Evolutionary conservation across 2,113 vertebrate genomes (phyloP), one percentile per base, ranked within the genome.

Genomic region (Coreoperca whiteheadi): DNA sequence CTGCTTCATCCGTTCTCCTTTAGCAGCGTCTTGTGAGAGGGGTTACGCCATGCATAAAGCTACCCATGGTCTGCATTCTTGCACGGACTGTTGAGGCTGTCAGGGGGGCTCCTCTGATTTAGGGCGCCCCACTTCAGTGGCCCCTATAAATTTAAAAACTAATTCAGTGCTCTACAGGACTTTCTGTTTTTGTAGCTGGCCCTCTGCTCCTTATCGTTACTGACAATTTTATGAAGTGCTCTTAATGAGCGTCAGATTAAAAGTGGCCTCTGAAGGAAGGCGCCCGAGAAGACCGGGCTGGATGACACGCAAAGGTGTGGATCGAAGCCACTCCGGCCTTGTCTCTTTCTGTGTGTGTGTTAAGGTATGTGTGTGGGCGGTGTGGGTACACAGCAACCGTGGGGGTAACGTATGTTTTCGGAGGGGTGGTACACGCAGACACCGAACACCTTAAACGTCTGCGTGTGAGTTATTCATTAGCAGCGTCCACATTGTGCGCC

Each of bases 221-320:
- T 97, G 97, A 97, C 97, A 95, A 97, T 98, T 99, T 99, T 98
- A 99, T 94, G 97, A 98, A 99, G 97, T 98, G 97, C 96, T 96
- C 96, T 95, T 98, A 98, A 99, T 98, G 97, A 97, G 97, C 96
- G 95, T 96, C 96, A 97, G 97, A 97, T 97, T 97, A 97, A 98
- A 98, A 96, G 96, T 95, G 95, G 94, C 95, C 93, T 68, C 82
- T 86, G 88, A 88, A 82, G 86, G 84, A 87, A 90, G 84, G 83
- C 79, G 86, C 87, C 79, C 85, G 90, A 92, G 91, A 93, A 89
- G 60, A 71, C 81, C n/a, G 50, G 43, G 71, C 75, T 74, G 76
- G 74, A n/a, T n/a, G n/a, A n/a, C n/a, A n/a, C n/a, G n/a, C n/a
- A n/a, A n/a, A n/a, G n/a, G n/a, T n/a, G n/a, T 34, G 37, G 79